A percentile compares a stretch with the other conserved stretches of the same genome.
phyloP scores from a whole-genome alignment of 2,113 vertebrate genomes.

The Podarcis muralis region DNA sequence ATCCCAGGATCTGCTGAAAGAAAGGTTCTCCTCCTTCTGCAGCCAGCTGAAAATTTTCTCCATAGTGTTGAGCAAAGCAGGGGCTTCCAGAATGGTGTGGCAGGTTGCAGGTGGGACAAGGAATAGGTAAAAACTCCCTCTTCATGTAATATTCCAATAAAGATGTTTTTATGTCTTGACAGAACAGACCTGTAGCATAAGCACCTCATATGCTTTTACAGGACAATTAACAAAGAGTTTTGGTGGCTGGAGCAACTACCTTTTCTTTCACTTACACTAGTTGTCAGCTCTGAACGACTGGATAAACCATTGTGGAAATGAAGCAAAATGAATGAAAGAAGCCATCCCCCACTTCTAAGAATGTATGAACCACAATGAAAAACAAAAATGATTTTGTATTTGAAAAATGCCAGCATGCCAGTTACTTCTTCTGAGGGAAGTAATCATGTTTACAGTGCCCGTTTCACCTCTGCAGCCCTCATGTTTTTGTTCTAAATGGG shows the following conservation, averaged over 20 bases:
- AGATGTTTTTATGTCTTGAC: conserved; percentile 26
- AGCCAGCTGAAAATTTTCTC: too few species aligned
- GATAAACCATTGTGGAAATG: conserved; percentile 26
- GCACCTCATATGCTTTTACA: conserved; percentile 49
- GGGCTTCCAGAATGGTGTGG: too few species aligned
- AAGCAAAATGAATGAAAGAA: conserved; percentile 33
- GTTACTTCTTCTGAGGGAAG: conserved; percentile 61
- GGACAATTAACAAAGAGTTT: conserved; percentile 62
- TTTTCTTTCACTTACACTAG: conserved; percentile 15
- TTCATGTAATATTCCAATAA: neutral
- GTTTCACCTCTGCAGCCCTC: conserved; percentile 55
- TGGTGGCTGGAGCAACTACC: conserved; percentile 56
- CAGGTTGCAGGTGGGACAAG: too few species aligned
- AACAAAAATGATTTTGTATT: conserved; percentile 71
- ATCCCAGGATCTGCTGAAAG: too few species aligned
- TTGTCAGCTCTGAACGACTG: conserved; percentile 44
- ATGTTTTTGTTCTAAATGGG: conserved; percentile 43
- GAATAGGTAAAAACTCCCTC: neutral
- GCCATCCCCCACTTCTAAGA: conserved; percentile 62
- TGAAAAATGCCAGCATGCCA: conserved; percentile 62
- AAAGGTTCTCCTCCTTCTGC: too few species aligned
- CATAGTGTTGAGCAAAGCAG: too few species aligned
- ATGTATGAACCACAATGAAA: conserved; percentile 62
- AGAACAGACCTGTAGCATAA: conserved; percentile 60
- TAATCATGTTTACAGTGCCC: conserved; percentile 28